Base-by-base conservation (phyloP, 2,113 vertebrate genomes). In the Colossoma macropomum region DNA sequence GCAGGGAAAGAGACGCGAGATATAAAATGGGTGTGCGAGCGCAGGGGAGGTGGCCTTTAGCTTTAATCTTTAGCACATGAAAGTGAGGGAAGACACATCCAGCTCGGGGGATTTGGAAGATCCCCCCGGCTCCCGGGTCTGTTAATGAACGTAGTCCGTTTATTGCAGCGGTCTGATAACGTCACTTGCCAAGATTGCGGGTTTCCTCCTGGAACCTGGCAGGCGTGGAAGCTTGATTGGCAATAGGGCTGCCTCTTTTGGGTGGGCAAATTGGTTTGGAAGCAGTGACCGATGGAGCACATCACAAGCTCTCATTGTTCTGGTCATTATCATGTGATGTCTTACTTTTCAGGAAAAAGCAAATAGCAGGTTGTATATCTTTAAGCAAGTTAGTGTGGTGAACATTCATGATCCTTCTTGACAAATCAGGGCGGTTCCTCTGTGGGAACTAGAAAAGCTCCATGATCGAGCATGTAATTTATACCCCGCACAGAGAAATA, bases 21-120 rank as follows among this genome's bases (percentile, higher is more conserved):
- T 59, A 62, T 68, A 48, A 82, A 68, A 80, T 60, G 62, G 77
- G 83, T 70, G 77, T 84, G 52, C 19, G 70, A 75, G 77, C 62
- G 60, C 72, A 59, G 63, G 54, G 72, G 72, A 80, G 63, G 65
- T 69, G 77, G 62, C 71, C 83, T 80, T 84, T 73, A 45, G 77
- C 71, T 80, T 79, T 84, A 69, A 84, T 84, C 83, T 80, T 84
- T 84, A 80, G 77, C 77, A 80, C 72, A 84, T 84, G 62, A 80
- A 80, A 75, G 73, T 54, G 83, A 69, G 77, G 72, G 77, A 84
- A 75, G 83, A 69, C 77, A 80, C 63, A 75, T 75, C 2, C 34
- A 75, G 71, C 71, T 75, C 48, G 28, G 70, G 70, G 72, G 77
- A 75, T 77, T 82, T 69, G 38, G 50, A 76, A 69, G 52, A 69